phyloP scores from a whole-genome alignment of 2,888 invertebrate genomes.

The Melipona beecheii region DNA sequence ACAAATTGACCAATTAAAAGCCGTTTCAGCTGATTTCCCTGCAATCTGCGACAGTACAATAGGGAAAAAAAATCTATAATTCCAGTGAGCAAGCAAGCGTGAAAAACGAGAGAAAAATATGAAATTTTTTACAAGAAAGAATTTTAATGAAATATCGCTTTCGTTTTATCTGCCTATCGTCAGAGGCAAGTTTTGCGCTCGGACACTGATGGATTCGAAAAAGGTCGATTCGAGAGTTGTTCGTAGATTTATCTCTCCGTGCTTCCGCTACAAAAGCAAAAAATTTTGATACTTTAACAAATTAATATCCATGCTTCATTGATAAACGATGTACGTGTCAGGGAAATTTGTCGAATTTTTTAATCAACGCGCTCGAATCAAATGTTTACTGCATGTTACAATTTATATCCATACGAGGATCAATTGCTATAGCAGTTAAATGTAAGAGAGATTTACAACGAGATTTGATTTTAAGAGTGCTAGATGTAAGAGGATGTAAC shows the following conservation, averaged over 20 bases:
- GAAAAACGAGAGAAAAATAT: neutral
- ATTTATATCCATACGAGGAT: neutral
- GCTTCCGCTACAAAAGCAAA: no score
- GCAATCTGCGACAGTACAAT: neutral
- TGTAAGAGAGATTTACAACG: neutral
- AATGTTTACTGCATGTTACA: neutral
- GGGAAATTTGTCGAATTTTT: neutral
- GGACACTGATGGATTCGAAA: slow-evolving; percentile 34
- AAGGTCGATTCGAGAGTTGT: neutral
- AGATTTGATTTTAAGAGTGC: neutral
- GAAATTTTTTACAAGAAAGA: neutral
- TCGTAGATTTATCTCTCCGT: neutral
- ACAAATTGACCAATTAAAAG: neutral
- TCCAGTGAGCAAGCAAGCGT: no score
- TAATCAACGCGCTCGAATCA: neutral
- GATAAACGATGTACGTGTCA: neutral
- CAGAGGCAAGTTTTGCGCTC: neutral
- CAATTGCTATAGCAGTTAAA: neutral
- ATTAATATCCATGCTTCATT: neutral
- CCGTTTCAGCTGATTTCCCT: neutral
- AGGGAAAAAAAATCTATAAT: neutral
- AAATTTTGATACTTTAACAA: neutral
- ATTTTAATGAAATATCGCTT: neutral
- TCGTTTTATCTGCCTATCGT: neutral
- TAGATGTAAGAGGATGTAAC: neutral